Evolutionary conservation across 2,797 vertebrate genomes (phyloP), one percentile per base, ranked within the genome.

Genomic region (Danio tinwini): DNA sequence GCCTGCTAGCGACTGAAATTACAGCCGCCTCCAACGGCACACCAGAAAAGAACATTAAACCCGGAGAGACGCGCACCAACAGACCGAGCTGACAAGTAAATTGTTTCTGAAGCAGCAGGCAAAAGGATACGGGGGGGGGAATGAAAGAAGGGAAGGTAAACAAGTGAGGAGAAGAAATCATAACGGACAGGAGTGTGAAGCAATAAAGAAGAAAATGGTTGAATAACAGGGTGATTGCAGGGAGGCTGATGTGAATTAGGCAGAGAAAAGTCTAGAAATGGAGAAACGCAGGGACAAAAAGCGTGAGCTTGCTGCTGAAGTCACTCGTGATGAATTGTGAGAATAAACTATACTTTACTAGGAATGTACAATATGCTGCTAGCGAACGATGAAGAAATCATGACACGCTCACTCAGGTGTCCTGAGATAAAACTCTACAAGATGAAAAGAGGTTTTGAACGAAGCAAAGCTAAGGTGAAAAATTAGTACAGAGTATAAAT

Each of bases 81-180:
- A 80, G 78, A 80, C 69, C 16, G 52, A 70, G 83, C 84, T 88
- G 89, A 91, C 88, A 90, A 88, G 88, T 90, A 92, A 93, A 93
- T 92, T 91, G 87, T 86, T 90, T 92, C 89, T 85, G 65, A 76
- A 85, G 90, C 81, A 73, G 74, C 65, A 58, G 85, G 83, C 76
- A 85, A 87, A 87, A 83, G 76, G 90, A 89, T 85, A 81, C 70
- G 85, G 87, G 75, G 61, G 75, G 72, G 84, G 80, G 76, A 81
- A 87, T 87, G 86, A 88, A 83, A 65, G 86, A 81, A 74, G 79
- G 78, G 86, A 87, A 79, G 78, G 85, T 84, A 69, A 68, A 44
- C 81, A 81, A 80, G 61, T 72, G 69, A 50, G 74, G 65, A 74
- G 86, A 88, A 82, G 83, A 78, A 82, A 80, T 84, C 83, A 84